Percentiles rank a stretch among this genome's conserved stretches.
Evolutionary conservation across 92 coral and sea anemone species (phyloP).

Genomic region (Phymanthus crucifer): DNA sequence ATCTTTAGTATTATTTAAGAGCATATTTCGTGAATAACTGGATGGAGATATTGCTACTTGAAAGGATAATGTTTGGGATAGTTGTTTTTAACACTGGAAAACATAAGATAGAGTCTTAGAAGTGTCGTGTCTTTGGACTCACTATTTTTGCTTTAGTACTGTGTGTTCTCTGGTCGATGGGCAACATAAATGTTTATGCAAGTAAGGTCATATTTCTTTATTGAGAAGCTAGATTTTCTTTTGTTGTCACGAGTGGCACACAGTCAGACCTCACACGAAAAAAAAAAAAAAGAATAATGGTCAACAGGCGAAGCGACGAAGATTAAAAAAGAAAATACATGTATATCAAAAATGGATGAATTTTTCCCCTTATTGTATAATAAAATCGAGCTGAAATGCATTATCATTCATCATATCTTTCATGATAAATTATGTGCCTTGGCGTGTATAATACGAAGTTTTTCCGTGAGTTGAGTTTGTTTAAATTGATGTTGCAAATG

Average conservation of each 20-base stretch:
- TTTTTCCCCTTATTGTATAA: background rate
- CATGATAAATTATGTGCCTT: no score
- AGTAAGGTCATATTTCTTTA: slow-evolving; percentile 6
- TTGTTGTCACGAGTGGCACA: background rate
- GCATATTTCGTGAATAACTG: no score
- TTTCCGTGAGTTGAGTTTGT: background rate
- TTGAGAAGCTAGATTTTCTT: background rate
- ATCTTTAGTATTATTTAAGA: no score
- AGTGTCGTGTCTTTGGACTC: background rate
- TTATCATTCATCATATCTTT: no score
- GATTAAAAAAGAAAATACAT: background rate
- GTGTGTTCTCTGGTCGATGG: background rate
- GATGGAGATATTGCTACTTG: no score
- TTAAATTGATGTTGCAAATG: background rate
- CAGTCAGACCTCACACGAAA: slow-evolving; percentile 6
- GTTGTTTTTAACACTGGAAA: background rate
- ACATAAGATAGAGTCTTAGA: background rate
- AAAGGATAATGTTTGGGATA: no score
- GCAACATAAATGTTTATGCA: background rate
- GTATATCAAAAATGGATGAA: background rate
- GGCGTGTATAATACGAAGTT: background rate
- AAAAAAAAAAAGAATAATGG: background rate
- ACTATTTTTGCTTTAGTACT: background rate
- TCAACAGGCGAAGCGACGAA: background rate
- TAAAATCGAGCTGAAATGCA: no score